phyloP scores from a whole-genome alignment of 2,113 vertebrate genomes.

The Hippopotamus amphibius region DNA sequence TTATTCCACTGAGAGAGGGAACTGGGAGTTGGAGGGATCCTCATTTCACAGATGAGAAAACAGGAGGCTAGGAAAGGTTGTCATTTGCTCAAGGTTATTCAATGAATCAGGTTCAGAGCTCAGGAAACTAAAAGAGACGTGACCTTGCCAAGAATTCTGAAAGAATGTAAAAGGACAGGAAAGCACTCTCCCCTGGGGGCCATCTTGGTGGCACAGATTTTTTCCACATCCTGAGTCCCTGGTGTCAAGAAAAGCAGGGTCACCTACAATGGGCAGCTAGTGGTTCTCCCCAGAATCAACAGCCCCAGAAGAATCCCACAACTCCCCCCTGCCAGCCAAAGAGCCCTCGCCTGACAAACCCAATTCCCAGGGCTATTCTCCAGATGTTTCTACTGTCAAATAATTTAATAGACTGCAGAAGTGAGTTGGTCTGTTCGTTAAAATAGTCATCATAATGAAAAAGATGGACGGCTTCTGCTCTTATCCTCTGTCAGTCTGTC shows the following conservation, averaged over 20 bases:
- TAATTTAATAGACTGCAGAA: constrained; percentile 46
- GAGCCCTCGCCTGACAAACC: constrained; percentile 47
- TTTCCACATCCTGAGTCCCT: background rate
- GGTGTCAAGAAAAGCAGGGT: background rate
- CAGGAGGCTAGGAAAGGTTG: background rate
- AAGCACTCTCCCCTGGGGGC: background rate
- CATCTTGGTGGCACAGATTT: background rate
- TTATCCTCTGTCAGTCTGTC: constrained; percentile 58
- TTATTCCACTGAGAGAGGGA: background rate
- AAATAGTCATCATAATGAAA: constrained; percentile 58
- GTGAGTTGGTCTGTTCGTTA: constrained; percentile 35
- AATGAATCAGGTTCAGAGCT: background rate
- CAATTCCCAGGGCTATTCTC: constrained; percentile 39
- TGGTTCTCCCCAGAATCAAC: background rate
- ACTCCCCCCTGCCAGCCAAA: background rate
- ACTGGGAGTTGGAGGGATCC: background rate
- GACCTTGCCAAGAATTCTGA: background rate
- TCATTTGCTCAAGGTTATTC: constrained; percentile 36
- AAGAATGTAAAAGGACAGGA: background rate
- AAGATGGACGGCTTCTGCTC: constrained; percentile 27
- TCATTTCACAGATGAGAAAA: constrained; percentile 52
- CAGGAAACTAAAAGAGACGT: background rate
- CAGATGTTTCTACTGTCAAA: constrained; percentile 62
- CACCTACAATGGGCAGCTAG: background rate
- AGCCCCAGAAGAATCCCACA: background rate